Percentiles rank a stretch among this genome's conserved stretches.
These are phyloP conservation scores for Saxidomus purpurata DNA, from an alignment of 1,140 invertebrate species.

Conservation along the genomic window DNA sequence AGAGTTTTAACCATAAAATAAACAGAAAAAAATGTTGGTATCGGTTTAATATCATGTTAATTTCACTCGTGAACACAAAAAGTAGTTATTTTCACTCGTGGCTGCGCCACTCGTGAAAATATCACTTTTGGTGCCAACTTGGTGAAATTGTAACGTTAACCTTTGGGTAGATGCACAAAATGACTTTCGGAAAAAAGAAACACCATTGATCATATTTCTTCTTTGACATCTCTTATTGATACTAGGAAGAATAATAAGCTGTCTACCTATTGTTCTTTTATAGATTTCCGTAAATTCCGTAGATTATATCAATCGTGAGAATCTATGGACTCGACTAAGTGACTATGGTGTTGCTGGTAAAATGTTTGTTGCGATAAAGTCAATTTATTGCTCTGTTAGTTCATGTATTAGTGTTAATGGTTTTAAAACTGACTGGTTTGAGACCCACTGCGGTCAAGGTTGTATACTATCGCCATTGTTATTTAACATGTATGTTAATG, in stretches of 20 bases:
- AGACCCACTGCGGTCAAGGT: slow-evolving; percentile 31
- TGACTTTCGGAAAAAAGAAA: slow-evolving; percentile 21
- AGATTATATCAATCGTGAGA: slow-evolving; percentile 32
- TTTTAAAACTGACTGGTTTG: slow-evolving; percentile 24
- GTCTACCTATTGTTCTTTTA: slow-evolving; percentile 5
- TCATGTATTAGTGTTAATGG: slow-evolving; percentile 38
- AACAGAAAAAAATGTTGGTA: too few relatives aligned
- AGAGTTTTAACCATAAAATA: too few relatives aligned
- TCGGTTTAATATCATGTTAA: too few relatives aligned
- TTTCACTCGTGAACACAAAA: too few relatives aligned
- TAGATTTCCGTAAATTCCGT: slow-evolving; percentile 28
- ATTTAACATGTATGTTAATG: slow-evolving; percentile 47
- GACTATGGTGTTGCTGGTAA: neutral
- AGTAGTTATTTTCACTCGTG: too few relatives aligned
- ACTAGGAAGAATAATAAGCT: slow-evolving; percentile 48
- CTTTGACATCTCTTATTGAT: too few relatives aligned
- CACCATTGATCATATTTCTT: too few relatives aligned
- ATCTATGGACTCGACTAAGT: neutral
- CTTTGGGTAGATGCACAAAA: slow-evolving; percentile 36
- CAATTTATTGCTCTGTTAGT: neutral
- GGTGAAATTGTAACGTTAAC: too few relatives aligned
- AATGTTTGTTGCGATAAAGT: slow-evolving; percentile 21
- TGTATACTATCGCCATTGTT: slow-evolving; percentile 44
- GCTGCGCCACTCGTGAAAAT: too few relatives aligned
- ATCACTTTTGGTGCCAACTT: too few relatives aligned